phyloP scores from a whole-genome alignment of 2,113 vertebrate genomes.

The Aldabrachelys gigantea region DNA sequence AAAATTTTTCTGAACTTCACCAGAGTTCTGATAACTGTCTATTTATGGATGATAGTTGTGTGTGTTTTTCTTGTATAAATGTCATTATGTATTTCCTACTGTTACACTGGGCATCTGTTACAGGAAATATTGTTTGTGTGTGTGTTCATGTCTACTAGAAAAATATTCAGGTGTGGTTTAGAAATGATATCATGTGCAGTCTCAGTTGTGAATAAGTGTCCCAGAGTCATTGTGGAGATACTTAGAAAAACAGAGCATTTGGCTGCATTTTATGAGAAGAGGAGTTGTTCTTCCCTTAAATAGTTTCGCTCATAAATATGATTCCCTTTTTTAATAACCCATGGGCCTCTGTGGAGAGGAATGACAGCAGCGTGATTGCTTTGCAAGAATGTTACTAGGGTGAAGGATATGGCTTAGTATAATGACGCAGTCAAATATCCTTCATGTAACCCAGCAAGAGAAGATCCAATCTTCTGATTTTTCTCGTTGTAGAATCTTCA shows the following conservation, averaged over 20 bases:
- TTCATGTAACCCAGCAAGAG: background rate
- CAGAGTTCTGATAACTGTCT: background rate
- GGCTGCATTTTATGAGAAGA: background rate
- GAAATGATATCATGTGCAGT: background rate
- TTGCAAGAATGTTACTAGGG: background rate
- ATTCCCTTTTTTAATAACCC: conserved; percentile 7
- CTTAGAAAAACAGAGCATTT: background rate
- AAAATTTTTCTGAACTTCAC: background rate
- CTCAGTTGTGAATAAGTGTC: background rate
- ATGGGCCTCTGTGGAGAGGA: background rate
- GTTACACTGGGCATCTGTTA: background rate
- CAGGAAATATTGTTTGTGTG: background rate
- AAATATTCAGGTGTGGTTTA: background rate
- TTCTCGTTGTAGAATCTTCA: background rate
- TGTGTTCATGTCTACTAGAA: background rate
- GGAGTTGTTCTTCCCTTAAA: background rate
- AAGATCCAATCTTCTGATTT: background rate
- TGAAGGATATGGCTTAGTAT: background rate
- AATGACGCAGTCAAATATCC: background rate
- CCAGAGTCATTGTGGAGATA: background rate
- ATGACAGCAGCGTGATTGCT: background rate
- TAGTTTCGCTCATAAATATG: background rate
- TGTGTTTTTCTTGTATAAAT: background rate
- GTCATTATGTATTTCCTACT: background rate
- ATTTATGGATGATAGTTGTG: background rate